phyloP scores from a whole-genome alignment of 1,140 invertebrate species.

The Hyphantria cunea region DNA sequence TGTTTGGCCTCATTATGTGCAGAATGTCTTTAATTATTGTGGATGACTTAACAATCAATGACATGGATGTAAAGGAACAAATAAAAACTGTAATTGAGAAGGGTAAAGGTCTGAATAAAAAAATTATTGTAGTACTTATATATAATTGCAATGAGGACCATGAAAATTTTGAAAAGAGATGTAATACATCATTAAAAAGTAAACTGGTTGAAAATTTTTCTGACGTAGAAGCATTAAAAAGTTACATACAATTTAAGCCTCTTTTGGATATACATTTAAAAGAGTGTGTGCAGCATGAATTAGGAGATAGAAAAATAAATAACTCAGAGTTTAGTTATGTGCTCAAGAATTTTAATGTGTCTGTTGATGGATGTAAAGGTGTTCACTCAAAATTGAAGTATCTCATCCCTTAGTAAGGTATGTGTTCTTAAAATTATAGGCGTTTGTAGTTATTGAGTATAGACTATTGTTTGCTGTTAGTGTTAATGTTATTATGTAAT shows the following conservation, averaged over 20 bases:
- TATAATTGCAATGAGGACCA: constrained; percentile 56
- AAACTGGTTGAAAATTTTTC: constrained; percentile 44
- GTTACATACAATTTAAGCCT: constrained; percentile 60
- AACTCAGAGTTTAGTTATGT: constrained; percentile 46
- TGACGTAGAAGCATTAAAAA: constrained; percentile 46
- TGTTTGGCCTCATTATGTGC: constrained; percentile 60
- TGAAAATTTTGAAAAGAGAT: constrained; percentile 40
- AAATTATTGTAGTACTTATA: constrained; percentile 56
- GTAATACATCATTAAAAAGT: constrained; percentile 44
- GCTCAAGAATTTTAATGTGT: constrained; percentile 64
- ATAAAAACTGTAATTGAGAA: constrained; percentile 49
- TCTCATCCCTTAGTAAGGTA: constrained; percentile 56
- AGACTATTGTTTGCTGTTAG: background rate
- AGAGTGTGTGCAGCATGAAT: constrained; percentile 62
- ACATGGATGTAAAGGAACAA: constrained; percentile 44
- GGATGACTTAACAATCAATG: constrained; percentile 57
- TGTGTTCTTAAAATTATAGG: constrained; percentile 17
- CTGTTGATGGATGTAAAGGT: constrained; percentile 72
- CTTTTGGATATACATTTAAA: constrained; percentile 51
- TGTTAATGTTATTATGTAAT: background rate
- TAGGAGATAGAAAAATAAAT: constrained; percentile 39
- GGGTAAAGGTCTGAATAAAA: constrained; percentile 52
- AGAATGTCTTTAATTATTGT: constrained; percentile 57
- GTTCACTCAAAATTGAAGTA: constrained; percentile 68
- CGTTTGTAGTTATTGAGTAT: background rate